These are phyloP conservation scores for Melanostoma scalare DNA, from an alignment of 2,888 invertebrate species.

Conservation along the genomic window DNA sequence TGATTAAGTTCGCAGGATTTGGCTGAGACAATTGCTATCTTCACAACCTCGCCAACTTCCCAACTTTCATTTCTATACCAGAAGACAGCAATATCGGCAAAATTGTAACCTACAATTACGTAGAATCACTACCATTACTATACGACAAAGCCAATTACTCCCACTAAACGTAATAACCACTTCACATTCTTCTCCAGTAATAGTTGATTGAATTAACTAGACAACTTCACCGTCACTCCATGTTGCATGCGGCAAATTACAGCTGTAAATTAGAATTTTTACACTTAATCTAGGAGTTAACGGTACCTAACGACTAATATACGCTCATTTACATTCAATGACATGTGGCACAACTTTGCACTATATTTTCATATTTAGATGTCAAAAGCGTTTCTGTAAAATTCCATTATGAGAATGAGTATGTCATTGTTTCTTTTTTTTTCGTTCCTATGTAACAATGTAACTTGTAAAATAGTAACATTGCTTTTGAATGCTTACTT, in stretches of 20 bases:
- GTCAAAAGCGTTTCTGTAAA: conserved; percentile 19
- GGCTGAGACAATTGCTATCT: no score
- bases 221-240: conserved; percentile 24
- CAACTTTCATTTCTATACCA: no score
- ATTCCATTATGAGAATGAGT: conserved; percentile 33
- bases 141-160: conserved; percentile 1
- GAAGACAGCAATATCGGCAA: no score
- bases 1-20: no score
- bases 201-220: conserved; percentile 46
- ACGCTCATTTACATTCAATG: neutral
- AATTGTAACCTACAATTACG: no score
- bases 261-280: conserved; percentile 53
- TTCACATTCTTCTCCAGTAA: conserved; percentile 1
- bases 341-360: conserved; percentile 34
- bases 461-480: neutral
- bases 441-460: conserved; percentile 1
- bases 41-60: no score
- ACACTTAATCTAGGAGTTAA: conserved; percentile 37
- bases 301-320: no score
- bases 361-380: conserved; percentile 49
- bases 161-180: neutral
- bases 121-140: conserved; percentile 25
- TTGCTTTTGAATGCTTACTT: no score
- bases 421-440: conserved; percentile 13
- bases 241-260: conserved; percentile 57